phyloP scores from a whole-genome alignment of 1,140 invertebrate genomes.

The Euwallacea similis region DNA sequence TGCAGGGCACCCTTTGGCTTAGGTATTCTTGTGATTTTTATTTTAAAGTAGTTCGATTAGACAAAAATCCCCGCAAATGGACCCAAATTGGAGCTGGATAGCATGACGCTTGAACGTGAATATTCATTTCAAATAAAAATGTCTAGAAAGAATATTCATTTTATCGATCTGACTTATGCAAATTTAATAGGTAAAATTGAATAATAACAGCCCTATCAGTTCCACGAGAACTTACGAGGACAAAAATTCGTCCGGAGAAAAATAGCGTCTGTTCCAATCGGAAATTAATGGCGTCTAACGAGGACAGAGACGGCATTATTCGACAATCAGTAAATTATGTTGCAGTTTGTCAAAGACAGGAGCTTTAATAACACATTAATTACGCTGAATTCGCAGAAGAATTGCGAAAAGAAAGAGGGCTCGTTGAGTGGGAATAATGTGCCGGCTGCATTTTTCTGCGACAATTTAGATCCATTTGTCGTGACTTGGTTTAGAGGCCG shows the following conservation, averaged over 20 bases:
- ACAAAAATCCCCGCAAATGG: no score
- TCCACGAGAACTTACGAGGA: no score
- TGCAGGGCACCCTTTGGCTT: no score
- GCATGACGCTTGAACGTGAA: no score
- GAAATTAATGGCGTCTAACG: slow-evolving; percentile 12
- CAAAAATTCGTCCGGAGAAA: not conserved
- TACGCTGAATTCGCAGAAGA: slow-evolving; percentile 43
- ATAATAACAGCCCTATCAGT: no score
- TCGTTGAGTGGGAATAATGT: slow-evolving; percentile 44
- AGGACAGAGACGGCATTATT: slow-evolving; percentile 27
- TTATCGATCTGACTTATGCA: no score
- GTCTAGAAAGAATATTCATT: no score
- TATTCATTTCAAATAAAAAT: no score
- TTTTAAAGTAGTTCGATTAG: no score
- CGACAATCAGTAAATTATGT: slow-evolving; percentile 42
- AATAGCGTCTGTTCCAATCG: not conserved
- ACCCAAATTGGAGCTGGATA: no score
- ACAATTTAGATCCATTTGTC: slow-evolving; percentile 38
- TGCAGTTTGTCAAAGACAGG: slow-evolving; percentile 47
- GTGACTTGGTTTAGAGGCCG: slow-evolving; percentile 5
- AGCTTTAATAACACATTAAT: slow-evolving; percentile 50
- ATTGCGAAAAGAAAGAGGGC: slow-evolving; percentile 42
- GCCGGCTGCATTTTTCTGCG: slow-evolving; percentile 27
- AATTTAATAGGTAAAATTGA: no score
- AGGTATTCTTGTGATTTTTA: no score